Percentiles rank a stretch among this genome's conserved stretches.
These are phyloP conservation scores for Polyodon spathula DNA, from an alignment of 2,113 vertebrate species.

Conservation along the genomic window DNA sequence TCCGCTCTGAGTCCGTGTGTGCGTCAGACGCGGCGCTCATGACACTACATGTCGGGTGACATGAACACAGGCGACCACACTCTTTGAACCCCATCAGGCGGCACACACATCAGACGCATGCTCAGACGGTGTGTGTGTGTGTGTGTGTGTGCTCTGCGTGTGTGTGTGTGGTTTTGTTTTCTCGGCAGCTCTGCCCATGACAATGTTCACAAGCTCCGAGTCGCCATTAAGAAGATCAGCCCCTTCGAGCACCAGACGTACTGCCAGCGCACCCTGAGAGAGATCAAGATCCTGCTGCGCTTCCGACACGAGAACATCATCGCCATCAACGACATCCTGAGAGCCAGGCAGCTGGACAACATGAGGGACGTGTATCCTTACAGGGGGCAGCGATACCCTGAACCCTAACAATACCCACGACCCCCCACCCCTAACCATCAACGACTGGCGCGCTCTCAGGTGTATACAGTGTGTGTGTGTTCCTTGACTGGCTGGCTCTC, in stretches of 20 bases:
- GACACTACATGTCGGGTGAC: too few relatives aligned
- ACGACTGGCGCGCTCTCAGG: slow-evolving; percentile 46
- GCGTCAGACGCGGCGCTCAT: too few relatives aligned
- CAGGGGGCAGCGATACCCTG: neutral
- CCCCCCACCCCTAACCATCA: too few relatives aligned
- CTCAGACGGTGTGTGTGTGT: too few relatives aligned
- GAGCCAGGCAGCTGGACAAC: slow-evolving; percentile 68
- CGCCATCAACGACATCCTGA: slow-evolving; percentile 79
- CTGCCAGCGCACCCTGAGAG: slow-evolving; percentile 77
- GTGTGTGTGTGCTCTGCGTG: too few relatives aligned
- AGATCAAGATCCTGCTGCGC: slow-evolving; percentile 82
- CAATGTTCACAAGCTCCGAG: slow-evolving; percentile 58
- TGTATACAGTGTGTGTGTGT: too few relatives aligned
- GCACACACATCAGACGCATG: too few relatives aligned
- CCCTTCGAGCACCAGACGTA: slow-evolving; percentile 88
- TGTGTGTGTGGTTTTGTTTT: too few relatives aligned
- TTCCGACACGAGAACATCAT: slow-evolving; percentile 84
- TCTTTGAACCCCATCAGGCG: too few relatives aligned
- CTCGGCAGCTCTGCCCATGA: slow-evolving; percentile 66
- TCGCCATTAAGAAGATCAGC: slow-evolving; percentile 88
- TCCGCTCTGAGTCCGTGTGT: too few relatives aligned
- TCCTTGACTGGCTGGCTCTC: too few relatives aligned
- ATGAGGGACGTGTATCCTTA: slow-evolving; percentile 87
- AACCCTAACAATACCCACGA: neutral
- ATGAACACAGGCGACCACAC: too few relatives aligned